Conservation (phyloP, 2,797 vertebrate genomes). For the Parauchenoglanis ngamensis region DNA sequence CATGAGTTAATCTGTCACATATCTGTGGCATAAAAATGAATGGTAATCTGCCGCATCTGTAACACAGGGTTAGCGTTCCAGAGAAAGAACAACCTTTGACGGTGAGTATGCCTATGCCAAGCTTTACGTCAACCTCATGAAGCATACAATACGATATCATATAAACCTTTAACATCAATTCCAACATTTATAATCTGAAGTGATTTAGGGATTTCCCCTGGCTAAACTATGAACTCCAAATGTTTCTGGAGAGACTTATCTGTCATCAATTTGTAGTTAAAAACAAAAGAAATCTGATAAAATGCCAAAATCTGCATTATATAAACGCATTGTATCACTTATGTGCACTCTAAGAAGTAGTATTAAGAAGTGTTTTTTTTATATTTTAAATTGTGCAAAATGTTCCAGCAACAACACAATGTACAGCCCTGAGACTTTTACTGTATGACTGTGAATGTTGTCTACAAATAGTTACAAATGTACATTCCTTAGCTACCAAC, state of each 20-base stretch:
- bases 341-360: not conserved
- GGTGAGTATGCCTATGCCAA: not conserved
- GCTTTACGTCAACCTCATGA: slow-evolving; percentile 1
- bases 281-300: not conserved
- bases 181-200: not conserved
- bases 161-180: not conserved
- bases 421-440: not conserved
- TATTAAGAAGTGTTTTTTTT: not conserved
- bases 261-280: not conserved
- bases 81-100: not conserved
- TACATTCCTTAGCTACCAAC: not conserved
- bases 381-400: not conserved
- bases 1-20: too few species aligned
- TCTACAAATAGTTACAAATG: not conserved
- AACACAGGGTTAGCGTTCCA: not conserved
- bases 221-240: not conserved
- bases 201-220: not conserved
- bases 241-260: not conserved
- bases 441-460: not conserved
- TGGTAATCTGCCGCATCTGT: not conserved
- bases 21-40: not conserved
- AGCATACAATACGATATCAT: not conserved
- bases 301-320: not conserved
- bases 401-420: not conserved
- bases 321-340: not conserved